Conservation (phyloP, 1,140 invertebrate genomes). For the Babylonia areolata region DNA sequence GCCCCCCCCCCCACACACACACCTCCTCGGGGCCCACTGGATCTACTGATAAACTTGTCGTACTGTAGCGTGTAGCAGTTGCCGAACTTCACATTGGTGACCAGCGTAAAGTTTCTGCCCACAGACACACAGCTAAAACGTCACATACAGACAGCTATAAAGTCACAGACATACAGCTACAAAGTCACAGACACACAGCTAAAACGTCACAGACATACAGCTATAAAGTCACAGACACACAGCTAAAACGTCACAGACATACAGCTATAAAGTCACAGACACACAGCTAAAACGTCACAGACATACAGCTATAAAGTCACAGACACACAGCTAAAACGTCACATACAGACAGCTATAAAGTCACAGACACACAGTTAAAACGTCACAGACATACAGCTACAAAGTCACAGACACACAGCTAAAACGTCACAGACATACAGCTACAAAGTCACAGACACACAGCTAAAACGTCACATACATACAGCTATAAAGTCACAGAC, state of each 20-base stretch:
- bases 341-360: neutral
- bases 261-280: neutral
- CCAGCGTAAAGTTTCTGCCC: slow-evolving; percentile 50
- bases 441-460: neutral
- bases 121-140: neutral
- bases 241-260: too few species aligned
- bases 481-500: neutral
- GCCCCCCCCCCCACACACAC: too few species aligned
- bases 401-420: neutral
- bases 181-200: neutral
- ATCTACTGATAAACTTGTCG: slow-evolving; percentile 42
- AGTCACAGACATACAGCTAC: neutral
- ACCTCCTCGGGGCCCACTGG: slow-evolving; percentile 52
- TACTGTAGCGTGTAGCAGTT: slow-evolving; percentile 56
- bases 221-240: neutral
- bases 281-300: too few species aligned
- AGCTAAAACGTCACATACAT: neutral
- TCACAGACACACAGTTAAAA: neutral
- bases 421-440: neutral
- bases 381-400: neutral
- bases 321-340: neutral
- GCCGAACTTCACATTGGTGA: slow-evolving; percentile 35
- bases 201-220: neutral
- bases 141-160: neutral
- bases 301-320: neutral